phyloP scores from a whole-genome alignment of 2,888 invertebrate species.

The Malthinus seriepunctatus region DNA sequence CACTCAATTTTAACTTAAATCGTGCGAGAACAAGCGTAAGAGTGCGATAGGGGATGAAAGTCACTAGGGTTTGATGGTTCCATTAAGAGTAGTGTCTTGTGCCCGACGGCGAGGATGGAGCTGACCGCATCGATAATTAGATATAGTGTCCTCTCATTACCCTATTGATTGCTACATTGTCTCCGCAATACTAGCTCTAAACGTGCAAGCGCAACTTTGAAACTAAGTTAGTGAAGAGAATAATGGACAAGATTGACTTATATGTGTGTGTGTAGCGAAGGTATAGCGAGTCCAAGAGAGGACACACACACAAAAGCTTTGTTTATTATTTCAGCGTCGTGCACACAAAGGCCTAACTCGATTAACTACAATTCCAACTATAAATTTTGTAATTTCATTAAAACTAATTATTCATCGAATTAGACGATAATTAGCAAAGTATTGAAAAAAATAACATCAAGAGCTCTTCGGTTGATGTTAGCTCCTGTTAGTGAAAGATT shows the following conservation, averaged over 20 bases:
- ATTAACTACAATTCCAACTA: not conserved
- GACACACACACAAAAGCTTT: constrained; percentile 22
- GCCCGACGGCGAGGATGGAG: constrained; percentile 45
- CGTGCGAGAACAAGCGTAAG: constrained; percentile 1
- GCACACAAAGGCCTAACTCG: constrained; percentile 5
- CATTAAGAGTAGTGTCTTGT: constrained; percentile 40
- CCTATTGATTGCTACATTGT: constrained; percentile 59
- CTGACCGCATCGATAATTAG: constrained; percentile 54
- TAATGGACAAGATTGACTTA: constrained; percentile 47
- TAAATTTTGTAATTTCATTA: too few species aligned
- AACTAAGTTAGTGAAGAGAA: constrained; percentile 50
- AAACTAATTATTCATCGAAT: too few species aligned
- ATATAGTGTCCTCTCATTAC: constrained; percentile 58
- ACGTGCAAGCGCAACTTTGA: constrained; percentile 50
- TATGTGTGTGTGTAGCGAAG: constrained; percentile 3
- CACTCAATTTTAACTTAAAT: constrained; percentile 11
- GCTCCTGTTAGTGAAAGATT: too few species aligned
- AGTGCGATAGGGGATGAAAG: constrained; percentile 28
- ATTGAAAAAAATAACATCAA: too few species aligned
- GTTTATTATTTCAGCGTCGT: constrained; percentile 15
- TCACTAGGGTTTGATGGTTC: constrained; percentile 29
- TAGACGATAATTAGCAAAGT: too few species aligned
- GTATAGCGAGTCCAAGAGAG: constrained; percentile 19
- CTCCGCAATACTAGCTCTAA: constrained; percentile 39
- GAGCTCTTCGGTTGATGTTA: too few species aligned